Conservation (phyloP, 1,140 invertebrate species). For the Hycleus cichorii region DNA sequence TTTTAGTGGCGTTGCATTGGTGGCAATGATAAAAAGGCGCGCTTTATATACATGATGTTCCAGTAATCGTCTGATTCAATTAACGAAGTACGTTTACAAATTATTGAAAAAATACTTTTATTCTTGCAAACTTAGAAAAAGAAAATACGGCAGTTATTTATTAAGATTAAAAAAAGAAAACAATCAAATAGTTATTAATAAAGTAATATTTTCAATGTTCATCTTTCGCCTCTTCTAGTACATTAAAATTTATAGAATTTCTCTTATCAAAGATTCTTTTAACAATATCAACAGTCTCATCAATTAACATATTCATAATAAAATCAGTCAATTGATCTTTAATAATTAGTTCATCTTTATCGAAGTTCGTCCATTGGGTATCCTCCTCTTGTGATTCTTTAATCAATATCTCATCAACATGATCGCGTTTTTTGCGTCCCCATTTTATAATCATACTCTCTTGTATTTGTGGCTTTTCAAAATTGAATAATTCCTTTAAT, state of each 20-base stretch:
- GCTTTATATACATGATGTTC: no score
- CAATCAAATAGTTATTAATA: no score
- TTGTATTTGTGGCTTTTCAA: slow-evolving; percentile 46
- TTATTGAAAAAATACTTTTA: no score
- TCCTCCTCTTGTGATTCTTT: slow-evolving; percentile 63
- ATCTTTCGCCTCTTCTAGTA: no score
- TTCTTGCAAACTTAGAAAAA: no score
- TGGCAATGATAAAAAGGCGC: no score
- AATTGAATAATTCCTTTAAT: slow-evolving; percentile 49
- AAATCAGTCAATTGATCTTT: slow-evolving; percentile 59
- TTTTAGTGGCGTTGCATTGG: no score
- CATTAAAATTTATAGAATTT: not conserved
- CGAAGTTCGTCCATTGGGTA: slow-evolving; percentile 63
- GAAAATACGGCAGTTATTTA: no score
- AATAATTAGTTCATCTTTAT: slow-evolving; percentile 59
- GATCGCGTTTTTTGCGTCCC: slow-evolving; percentile 61
- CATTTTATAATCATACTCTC: slow-evolving; percentile 57
- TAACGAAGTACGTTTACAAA: not conserved
- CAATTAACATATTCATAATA: slow-evolving; percentile 54
- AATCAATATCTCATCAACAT: slow-evolving; percentile 63
- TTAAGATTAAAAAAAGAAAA: no score
- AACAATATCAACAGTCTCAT: slow-evolving; percentile 48
- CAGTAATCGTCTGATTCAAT: no score
- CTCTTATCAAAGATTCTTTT: slow-evolving; percentile 17
- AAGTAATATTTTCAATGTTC: no score